Evolutionary conservation across 2,888 invertebrate species (phyloP), one percentile per base, ranked within the genome.

Genomic region (Tetrapedia diversipes): DNA sequence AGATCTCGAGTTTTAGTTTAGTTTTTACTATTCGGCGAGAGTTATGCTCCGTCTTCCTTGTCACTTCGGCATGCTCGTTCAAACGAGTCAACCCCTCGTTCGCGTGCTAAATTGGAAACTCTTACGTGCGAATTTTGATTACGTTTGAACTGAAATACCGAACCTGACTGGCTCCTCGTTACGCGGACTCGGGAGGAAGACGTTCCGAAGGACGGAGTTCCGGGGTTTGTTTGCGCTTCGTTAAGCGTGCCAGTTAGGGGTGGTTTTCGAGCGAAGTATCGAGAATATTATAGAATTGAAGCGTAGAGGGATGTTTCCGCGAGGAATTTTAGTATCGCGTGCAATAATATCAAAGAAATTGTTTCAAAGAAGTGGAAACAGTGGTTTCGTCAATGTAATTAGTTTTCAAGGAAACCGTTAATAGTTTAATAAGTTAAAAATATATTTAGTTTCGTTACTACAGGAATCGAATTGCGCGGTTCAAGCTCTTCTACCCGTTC

Each of bases 71-170:
- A 29, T 60, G 37, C 43, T 22, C 10, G 14, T 27, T 24, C 43
- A 24, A 43, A 53, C 29, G 39, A 32, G 22, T n/a, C n/a, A n/a
- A n/a, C n/a, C n/a, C 59, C 45, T n/a, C 7, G 41, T 4, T 14
- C 22, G 22, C 8, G 29, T 24, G 47, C 43, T 24, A 53, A 74
- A 72, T 72, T 64, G 53, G 37, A 39, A 43, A 74, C 64, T 72
- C 57, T 64, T 72, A 59, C 29, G 45, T 41, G 65, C 39, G 59
- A 75, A 75, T 71, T 73, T 71, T 71, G 73, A 73, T 73, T 56
- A 49, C 34, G 60, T 61, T 54, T 16, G 34, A 27, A 3, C 39
- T 10, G 34, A 27, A 16, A 41, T 39, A 19, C 16, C n/a, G 1
- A 24, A n/a, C 24, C 3, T 3, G 43, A 3, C 19, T 2, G 49